Base-by-base conservation (phyloP, 2,888 invertebrate species). In the Ichneumoninae sp. region DNA sequence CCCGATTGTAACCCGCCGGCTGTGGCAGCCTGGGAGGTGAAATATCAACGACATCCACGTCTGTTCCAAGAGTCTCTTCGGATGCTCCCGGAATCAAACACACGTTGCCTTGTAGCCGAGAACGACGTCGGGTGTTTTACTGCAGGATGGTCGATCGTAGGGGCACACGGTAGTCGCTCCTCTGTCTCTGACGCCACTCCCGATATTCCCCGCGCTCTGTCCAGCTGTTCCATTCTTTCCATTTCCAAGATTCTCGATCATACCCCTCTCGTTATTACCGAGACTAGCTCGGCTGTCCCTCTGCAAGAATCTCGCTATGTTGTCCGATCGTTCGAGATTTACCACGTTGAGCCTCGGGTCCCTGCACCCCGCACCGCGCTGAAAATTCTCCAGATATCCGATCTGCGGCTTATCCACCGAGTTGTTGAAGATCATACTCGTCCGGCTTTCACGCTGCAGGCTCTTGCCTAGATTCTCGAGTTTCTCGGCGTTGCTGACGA, bases 51-150 rank as follows among this genome's bases (percentile, higher is more conserved):
- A 26, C 69, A 6, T 16, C 50, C 60, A 30, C 1, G 65, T 16
- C 60, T 3, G 47, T 60, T 36, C 10, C 69, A 13, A 40, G 44
- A 13, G 22, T 68, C 13, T 36, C 54, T 74, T 54, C 30, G 22
- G 30, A 75, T 74, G 47, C n/a, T 10, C 62, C 22, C 22, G 3
- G 22, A 69, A 80, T 87, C 89, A 92, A 36, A 92, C 92, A 80
- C 92, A 90, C 7, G 92, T 92, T 16, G 92, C 91, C 74, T 92
- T 91, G 83, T 92, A 92, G 1, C 91, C 91, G n/a, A 90, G 85
- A 22, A 90, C 87, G 62, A 89, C 81, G 60, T 92, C 92, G 10
- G 91, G 87, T 3, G 90, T 90, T 80, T 91, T 92, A 80, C 92
- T 92, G 83, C 91, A 91, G 36, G 90, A 91, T 22, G 92, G 91